Evolutionary conservation across 2,113 vertebrate genomes (phyloP).

Genomic region (Cebidichthys violaceus): DNA sequence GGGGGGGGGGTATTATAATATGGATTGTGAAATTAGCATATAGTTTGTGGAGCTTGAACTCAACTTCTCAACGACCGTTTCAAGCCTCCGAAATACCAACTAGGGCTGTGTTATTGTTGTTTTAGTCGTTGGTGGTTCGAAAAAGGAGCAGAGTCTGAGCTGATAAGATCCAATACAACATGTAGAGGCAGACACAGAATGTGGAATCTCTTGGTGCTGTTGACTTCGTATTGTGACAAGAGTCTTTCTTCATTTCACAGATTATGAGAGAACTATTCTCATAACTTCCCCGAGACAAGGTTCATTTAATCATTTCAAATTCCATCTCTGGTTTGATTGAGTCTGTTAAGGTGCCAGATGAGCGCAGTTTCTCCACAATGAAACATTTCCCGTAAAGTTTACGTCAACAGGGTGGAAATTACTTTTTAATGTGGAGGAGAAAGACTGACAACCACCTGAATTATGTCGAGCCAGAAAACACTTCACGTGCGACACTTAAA

Average conservation of each 20-base stretch:
- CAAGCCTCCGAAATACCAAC: too few species aligned
- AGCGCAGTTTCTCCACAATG: constrained; percentile 26
- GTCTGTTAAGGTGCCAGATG: constrained; percentile 44
- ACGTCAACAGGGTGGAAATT: constrained; percentile 12
- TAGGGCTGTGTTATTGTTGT: too few species aligned
- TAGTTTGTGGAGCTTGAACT: too few species aligned
- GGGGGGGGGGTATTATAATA: too few species aligned
- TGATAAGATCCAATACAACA: not conserved
- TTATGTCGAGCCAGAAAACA: constrained; percentile 17
- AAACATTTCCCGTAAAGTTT: constrained; percentile 35
- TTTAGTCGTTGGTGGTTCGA: not conserved
- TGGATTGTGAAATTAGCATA: too few species aligned
- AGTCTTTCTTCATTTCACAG: constrained; percentile 29
- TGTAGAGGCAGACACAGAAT: not conserved
- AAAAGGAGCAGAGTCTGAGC: not conserved
- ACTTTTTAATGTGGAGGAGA: constrained; percentile 7
- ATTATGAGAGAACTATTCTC: constrained; percentile 31
- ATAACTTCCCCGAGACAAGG: constrained; percentile 22
- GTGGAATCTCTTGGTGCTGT: constrained; percentile 5
- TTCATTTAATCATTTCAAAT: constrained; percentile 45
- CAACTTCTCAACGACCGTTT: too few species aligned
- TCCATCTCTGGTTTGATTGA: constrained; percentile 29
- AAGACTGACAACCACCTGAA: constrained; percentile 2
- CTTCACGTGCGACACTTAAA: constrained; percentile 22
- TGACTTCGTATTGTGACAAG: constrained; percentile 2